Percentiles rank a stretch among this genome's conserved stretches.
phyloP scores from a whole-genome alignment of 2,888 invertebrate species.

The Trichogramma evanescens region DNA sequence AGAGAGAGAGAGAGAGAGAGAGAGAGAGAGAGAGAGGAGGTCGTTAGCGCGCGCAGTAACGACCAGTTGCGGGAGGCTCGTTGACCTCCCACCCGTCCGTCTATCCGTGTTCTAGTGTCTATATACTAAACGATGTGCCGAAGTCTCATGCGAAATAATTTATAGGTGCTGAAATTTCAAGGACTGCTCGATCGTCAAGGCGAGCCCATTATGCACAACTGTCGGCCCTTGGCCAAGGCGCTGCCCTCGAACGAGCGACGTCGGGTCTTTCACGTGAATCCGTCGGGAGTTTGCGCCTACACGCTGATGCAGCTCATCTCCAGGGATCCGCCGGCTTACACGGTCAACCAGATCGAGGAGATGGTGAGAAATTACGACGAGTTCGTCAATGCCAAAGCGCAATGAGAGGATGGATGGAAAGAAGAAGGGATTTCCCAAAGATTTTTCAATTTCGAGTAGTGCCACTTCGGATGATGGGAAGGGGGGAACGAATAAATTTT shows the following conservation, averaged over 20 bases:
- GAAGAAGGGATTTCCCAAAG: neutral
- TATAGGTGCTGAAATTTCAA: conserved; percentile 2
- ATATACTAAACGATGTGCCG: neutral
- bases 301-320: neutral
- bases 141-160: neutral
- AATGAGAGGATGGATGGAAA: neutral
- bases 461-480: too few species aligned
- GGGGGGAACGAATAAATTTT: too few species aligned
- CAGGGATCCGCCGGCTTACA: neutral
- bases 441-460: too few species aligned
- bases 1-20: too few species aligned
- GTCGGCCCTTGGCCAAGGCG: neutral
- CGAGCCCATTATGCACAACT: conserved; percentile 6
- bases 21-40: too few species aligned
- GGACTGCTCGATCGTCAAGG: neutral
- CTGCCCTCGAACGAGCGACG: neutral
- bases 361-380: neutral
- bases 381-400: too few species aligned
- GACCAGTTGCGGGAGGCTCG: too few species aligned
- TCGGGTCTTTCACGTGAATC: conserved; percentile 4
- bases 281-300: neutral
- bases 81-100: too few species aligned
- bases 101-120: too few species aligned
- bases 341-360: conserved; percentile 1
- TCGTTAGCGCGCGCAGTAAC: too few species aligned